phyloP scores from a whole-genome alignment of 1,140 invertebrate genomes.

The Bombus pyrosoma region DNA sequence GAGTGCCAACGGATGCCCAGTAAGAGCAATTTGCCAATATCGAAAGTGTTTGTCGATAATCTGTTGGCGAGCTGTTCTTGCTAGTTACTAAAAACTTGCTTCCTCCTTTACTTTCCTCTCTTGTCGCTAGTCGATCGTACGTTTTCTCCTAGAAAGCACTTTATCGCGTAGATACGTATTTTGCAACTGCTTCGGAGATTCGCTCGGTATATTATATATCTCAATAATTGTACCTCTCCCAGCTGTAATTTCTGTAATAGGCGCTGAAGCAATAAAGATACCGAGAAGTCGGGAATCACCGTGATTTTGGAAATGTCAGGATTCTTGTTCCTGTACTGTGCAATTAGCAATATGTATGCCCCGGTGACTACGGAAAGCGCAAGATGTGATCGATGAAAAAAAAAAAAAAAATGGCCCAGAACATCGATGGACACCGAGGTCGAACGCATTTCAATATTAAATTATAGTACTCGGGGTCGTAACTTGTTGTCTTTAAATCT shows the following conservation, averaged over 20 bases:
- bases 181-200: not conserved
- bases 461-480: not conserved
- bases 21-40: constrained; percentile 74
- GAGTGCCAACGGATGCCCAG: constrained; percentile 52
- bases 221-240: not conserved
- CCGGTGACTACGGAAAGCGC: not conserved
- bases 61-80: constrained; percentile 52
- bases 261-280: not conserved
- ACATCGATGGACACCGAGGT: not conserved
- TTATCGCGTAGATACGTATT: not conserved
- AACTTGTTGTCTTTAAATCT: not conserved
- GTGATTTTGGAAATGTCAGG: constrained; percentile 27
- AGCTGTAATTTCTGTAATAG: constrained; percentile 20
- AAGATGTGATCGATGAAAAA: not conserved
- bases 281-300: not conserved
- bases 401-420: not conserved
- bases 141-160: not conserved
- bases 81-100: constrained; percentile 54
- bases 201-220: not conserved
- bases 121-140: not conserved
- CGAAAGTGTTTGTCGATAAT: constrained; percentile 74
- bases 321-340: not conserved
- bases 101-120: constrained; percentile 42
- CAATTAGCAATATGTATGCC: constrained; percentile 14
- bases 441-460: not conserved